Evolutionary conservation across 2,888 invertebrate species (phyloP).

Genomic region (Dryomyza anilis): DNA sequence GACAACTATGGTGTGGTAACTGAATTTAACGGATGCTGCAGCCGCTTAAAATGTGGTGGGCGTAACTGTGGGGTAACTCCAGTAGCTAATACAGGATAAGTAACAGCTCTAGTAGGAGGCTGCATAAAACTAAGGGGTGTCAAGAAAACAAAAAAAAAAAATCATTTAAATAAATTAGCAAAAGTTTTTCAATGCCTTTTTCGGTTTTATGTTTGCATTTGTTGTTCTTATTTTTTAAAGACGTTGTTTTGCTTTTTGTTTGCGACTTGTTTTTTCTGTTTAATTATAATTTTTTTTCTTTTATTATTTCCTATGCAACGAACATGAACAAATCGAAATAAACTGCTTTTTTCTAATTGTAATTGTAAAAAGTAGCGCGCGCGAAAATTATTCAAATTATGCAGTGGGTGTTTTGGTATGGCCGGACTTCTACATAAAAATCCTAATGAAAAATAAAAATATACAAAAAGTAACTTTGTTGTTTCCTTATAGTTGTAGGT

Average conservation of each 20-base stretch:
- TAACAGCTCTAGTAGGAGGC: too few relatives aligned
- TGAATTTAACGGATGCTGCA: too few relatives aligned
- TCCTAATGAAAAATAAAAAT: too few relatives aligned
- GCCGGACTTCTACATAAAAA: too few relatives aligned
- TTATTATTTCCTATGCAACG: too few relatives aligned
- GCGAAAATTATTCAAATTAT: background rate
- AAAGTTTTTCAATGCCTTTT: background rate
- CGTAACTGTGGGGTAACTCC: background rate
- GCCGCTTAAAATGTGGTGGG: background rate
- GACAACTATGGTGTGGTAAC: too few relatives aligned
- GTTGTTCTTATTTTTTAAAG: background rate
- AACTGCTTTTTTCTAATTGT: background rate
- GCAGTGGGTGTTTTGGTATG: background rate
- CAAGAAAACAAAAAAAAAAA: background rate
- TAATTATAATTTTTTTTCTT: background rate
- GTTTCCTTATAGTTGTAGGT: too few relatives aligned
- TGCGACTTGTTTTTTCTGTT: background rate
- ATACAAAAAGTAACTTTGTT: too few relatives aligned
- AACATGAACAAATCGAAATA: background rate
- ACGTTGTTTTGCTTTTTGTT: background rate
- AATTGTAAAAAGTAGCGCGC: background rate
- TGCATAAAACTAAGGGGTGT: too few relatives aligned
- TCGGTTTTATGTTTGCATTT: background rate
- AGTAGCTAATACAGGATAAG: background rate
- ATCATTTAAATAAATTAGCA: constrained; percentile 8